Evolutionary conservation across 2,113 vertebrate genomes (phyloP).

Genomic region (Bufo gargarizans): DNA sequence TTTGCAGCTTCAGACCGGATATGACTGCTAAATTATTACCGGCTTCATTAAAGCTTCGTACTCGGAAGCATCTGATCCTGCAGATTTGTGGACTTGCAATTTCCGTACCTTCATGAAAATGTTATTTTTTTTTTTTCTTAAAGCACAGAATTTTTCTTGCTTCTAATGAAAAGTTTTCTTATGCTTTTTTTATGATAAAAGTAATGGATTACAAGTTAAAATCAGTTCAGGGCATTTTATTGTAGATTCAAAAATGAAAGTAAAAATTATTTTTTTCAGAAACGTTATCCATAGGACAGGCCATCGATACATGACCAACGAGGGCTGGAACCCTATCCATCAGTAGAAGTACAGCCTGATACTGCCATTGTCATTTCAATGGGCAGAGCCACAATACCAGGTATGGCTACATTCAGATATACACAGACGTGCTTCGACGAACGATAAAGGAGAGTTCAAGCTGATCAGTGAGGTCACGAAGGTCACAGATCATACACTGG

Average conservation of each 20-base stretch:
- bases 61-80: constrained; percentile 1
- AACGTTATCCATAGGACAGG: neutral
- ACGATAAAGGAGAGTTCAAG: no score
- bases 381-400: no score
- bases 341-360: no score
- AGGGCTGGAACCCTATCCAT: no score
- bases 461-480: no score
- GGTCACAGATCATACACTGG: no score
- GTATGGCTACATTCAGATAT: no score
- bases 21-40: constrained; percentile 34
- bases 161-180: constrained; percentile 13
- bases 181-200: neutral
- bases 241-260: neutral
- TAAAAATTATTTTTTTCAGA: neutral
- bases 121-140: neutral
- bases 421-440: no score
- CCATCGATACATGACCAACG: neutral
- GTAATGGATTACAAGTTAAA: neutral
- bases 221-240: neutral
- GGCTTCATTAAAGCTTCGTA: constrained; percentile 40
- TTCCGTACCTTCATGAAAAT: constrained; percentile 5
- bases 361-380: no score
- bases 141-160: constrained; percentile 7
- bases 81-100: constrained; percentile 43
- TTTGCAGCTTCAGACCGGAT: constrained; percentile 28